Conservation (phyloP, 35 echinoderm and acorn worm genomes). For the Hemicentrotus pulcherrimus region DNA sequence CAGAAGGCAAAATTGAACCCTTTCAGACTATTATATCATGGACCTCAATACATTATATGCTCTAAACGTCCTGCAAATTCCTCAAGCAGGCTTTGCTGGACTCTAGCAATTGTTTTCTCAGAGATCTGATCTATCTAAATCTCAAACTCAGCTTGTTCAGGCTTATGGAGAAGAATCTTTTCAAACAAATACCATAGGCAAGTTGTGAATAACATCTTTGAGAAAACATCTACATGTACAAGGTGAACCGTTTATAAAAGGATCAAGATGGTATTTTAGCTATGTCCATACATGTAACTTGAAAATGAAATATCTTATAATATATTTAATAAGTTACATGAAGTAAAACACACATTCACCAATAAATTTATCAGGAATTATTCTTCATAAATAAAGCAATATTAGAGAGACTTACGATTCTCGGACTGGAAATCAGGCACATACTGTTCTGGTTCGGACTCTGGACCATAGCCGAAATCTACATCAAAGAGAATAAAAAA, state of each 20-base stretch:
- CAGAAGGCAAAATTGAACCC: too few species aligned
- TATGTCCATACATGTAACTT: background rate
- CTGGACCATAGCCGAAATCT: constrained; percentile 56
- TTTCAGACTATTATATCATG: too few species aligned
- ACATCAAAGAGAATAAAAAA: constrained; percentile 8
- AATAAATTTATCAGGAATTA: too few species aligned
- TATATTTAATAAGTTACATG: too few species aligned
- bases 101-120: too few species aligned
- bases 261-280: background rate
- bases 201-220: background rate
- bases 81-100: too few species aligned
- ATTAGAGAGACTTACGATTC: constrained; percentile 62
- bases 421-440: constrained; percentile 75
- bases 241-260: background rate
- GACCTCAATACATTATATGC: too few species aligned
- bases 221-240: background rate
- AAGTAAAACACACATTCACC: too few species aligned
- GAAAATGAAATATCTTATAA: background rate
- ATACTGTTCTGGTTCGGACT: constrained; percentile 71
- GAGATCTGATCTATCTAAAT: too few species aligned
- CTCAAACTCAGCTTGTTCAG: too few species aligned
- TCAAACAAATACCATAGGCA: background rate
- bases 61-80: too few species aligned
- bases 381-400: background rate
- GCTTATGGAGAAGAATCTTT: too few species aligned